Evolutionary conservation across 2,113 vertebrate genomes (phyloP).

Genomic region (Labeo catla): DNA sequence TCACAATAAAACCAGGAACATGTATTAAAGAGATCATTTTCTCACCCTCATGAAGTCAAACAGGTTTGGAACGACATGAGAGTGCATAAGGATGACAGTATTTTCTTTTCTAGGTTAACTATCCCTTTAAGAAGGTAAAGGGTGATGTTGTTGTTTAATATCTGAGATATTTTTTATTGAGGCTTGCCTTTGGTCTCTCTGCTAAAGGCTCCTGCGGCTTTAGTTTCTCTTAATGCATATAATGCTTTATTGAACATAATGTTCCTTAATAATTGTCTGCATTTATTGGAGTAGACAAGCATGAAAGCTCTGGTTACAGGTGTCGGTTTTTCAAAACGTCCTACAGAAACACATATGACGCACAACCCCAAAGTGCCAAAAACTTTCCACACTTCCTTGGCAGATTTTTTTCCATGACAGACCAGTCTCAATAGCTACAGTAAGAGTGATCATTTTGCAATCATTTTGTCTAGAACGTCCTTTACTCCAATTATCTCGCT

Average conservation of each 20-base stretch:
- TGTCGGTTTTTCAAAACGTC: neutral
- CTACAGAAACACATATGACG: neutral
- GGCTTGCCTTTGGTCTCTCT: neutral
- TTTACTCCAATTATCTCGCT: slow-evolving; percentile 20
- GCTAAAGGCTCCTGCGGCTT: neutral
- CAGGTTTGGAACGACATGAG: too few species aligned
- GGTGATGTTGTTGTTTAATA: neutral
- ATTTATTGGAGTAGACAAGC: neutral
- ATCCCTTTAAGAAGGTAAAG: neutral
- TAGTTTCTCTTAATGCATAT: neutral
- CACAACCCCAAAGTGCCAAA: neutral
- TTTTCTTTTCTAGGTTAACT: too few species aligned
- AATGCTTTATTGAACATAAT: neutral
- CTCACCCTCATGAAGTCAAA: neutral
- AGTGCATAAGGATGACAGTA: too few species aligned
- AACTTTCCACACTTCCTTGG: neutral
- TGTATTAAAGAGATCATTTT: neutral
- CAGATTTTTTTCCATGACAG: slow-evolving; percentile 7
- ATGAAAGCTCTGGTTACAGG: neutral
- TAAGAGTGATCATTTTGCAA: neutral
- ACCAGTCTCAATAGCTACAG: neutral
- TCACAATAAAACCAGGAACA: neutral
- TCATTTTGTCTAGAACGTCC: neutral
- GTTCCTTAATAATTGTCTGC: neutral
- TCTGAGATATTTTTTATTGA: neutral